Evolutionary conservation across 2,888 invertebrate genomes (phyloP), one percentile per base, ranked within the genome.

Genomic region (Choristoneura rosaceana): DNA sequence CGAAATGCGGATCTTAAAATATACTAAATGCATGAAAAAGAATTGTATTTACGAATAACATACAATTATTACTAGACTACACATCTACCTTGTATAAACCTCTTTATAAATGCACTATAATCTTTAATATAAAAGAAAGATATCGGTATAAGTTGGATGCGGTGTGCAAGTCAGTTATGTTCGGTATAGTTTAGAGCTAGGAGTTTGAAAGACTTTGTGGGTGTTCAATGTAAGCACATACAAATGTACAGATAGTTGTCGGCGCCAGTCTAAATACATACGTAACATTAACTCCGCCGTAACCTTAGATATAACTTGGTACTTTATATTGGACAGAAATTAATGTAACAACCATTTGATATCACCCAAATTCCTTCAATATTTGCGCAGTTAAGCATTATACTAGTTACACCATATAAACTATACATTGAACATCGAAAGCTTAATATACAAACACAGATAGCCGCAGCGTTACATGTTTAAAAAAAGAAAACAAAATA

Each of bases 11-110:
- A 75, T 89, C 90, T 91, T 90, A 91, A 87, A 17, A 87, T 90
- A 90, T 87, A 82, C 89, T 90, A 91, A 85, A 79, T 84, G 81
- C 70, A 77, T 84, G 79, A 79, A 80, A 85, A 77, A 82, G 84
- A 88, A 85, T 80, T 77, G 78, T 80, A 77, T 80, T 82, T 88
- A 84, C 82, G 87, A 89, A 87, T 82, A 88, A 87, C 85, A 81
- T 90, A 90, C 88, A 86, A 88, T 87, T 90, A 90, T 84, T 79
- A 84, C 93, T 93, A 93, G 83, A 79, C 92, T 93, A 92, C 91
- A 86, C 86, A 83, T 90, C 94, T 94, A 94, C 94, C 94, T 94
- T 94, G 94, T 94, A 93, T 94, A 92, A 93, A 94, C 94, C 94
- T 93, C 93, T 85, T 93, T 87, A 90, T 87, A 91, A 91, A 91